phyloP scores from a whole-genome alignment of 2,888 invertebrate genomes.

The Drosophila seclusa region DNA sequence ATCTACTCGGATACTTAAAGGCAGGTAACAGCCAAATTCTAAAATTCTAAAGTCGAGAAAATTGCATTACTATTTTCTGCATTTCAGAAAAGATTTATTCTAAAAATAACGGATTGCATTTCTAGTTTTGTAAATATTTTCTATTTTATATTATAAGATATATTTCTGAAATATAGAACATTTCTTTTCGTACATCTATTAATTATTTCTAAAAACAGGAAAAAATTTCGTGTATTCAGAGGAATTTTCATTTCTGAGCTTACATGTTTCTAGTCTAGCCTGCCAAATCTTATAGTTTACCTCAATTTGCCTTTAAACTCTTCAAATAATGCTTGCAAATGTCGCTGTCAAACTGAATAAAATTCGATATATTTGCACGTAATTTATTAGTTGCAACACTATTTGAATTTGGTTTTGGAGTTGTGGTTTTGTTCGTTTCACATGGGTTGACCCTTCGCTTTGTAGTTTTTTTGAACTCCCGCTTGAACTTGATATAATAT shows the following conservation, averaged over 20 bases:
- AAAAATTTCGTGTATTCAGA: not conserved
- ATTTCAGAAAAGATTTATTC: not conserved
- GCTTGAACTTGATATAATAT: not conserved
- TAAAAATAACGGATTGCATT: not conserved
- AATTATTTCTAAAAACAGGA: not conserved
- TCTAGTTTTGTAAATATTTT: not conserved
- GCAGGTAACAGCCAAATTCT: not conserved
- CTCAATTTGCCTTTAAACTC: not conserved
- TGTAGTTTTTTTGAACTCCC: not conserved
- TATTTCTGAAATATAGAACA: not conserved
- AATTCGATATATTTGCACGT: not conserved
- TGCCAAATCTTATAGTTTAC: not conserved
- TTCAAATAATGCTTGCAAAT: not conserved
- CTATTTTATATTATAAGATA: not conserved
- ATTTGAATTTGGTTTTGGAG: not conserved
- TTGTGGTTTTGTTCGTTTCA: not conserved
- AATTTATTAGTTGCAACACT: not conserved
- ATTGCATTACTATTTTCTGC: not conserved
- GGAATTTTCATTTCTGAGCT: not conserved
- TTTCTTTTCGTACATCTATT: not conserved
- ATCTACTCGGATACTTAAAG: too few species aligned
- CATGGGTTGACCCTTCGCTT: not conserved
- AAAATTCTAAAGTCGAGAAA: not conserved
- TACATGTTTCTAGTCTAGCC: not conserved
- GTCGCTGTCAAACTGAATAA: not conserved